Evolutionary conservation across 2,888 invertebrate genomes (phyloP), one percentile per base, ranked within the genome.

Genomic region (Tiliacea aurago): DNA sequence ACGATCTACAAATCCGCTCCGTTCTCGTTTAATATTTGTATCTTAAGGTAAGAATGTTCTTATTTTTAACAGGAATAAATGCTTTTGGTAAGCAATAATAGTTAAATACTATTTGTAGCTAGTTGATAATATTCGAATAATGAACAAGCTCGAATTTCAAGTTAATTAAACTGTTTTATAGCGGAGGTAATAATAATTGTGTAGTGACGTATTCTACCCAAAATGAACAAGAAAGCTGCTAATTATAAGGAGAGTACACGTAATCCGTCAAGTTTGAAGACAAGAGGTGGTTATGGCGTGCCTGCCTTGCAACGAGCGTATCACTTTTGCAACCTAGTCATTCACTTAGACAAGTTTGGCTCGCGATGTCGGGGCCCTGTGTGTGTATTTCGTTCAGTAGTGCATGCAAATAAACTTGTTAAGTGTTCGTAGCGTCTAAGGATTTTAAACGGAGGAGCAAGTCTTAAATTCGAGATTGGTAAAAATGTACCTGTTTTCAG

Each of bases 361-460:
- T 86, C 86, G 83, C 78, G 81, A 73, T 72, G 73, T 76, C 80
- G 84, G 89, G 88, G 88, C 81, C 75, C 18, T 59, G 89, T 88
- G 92, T 93, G 93, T 94, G 94, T 95, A 92, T 92, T 93, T 92
- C 91, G 88, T 93, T 88, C 89, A 88, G 93, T 96, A 96, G 95
- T 96, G 95, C 95, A 94, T 96, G 95, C 94, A 92, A 89, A 90
- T 92, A 93, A 94, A 94, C 95, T 95, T 95, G 95, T 94, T 95
- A 94, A 95, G 95, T 95, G 95, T 95, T 95, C 92, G 94, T 96
- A 96, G 95, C 91, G 92, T 95, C 94, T 96, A 95, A 95, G 96
- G 93, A 95, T 94, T 94, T 94, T 92, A 84, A 94, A 90, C 87
- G 88, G 89, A 91, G 93, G 92, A 92, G 93, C 90, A 91, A 94